Conservation (phyloP, 1,140 invertebrate species). For the Drosophila bocki region DNA sequence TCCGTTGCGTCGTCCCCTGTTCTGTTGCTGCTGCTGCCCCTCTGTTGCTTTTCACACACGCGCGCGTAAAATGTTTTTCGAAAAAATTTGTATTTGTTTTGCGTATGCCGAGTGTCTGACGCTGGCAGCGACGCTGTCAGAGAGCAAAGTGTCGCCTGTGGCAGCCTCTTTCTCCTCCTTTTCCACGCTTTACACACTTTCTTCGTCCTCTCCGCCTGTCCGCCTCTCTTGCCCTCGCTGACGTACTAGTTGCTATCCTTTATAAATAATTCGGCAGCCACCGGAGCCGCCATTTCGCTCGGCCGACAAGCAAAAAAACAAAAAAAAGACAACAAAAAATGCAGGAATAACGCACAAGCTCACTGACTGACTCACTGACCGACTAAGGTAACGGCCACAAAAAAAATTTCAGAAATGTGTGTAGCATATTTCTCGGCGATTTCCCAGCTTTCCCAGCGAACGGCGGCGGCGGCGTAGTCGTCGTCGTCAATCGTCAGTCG, state of each 20-base stretch:
- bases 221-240: not conserved
- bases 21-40: too few species aligned
- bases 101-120: constrained; percentile 35
- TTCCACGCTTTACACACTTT: constrained; percentile 10
- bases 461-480: not conserved
- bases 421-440: constrained; percentile 9
- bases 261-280: constrained; percentile 65
- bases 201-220: not conserved
- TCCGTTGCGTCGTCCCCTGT: not conserved
- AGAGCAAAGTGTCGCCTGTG: constrained; percentile 51
- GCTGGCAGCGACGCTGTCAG: constrained; percentile 16
- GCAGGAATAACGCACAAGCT: constrained; percentile 9
- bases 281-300: constrained; percentile 16
- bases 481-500: not conserved
- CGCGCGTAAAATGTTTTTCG: constrained; percentile 52
- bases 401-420: constrained; percentile 3
- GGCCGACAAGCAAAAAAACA: not conserved
- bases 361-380: constrained; percentile 32
- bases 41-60: constrained; percentile 14
- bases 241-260: constrained; percentile 66
- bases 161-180: constrained; percentile 20
- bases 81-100: constrained; percentile 55
- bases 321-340: constrained; percentile 7
- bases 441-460: constrained; percentile 23
- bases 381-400: constrained; percentile 9